phyloP scores from a whole-genome alignment of 1,140 invertebrate genomes.

The Zaprionus tsacasi region DNA sequence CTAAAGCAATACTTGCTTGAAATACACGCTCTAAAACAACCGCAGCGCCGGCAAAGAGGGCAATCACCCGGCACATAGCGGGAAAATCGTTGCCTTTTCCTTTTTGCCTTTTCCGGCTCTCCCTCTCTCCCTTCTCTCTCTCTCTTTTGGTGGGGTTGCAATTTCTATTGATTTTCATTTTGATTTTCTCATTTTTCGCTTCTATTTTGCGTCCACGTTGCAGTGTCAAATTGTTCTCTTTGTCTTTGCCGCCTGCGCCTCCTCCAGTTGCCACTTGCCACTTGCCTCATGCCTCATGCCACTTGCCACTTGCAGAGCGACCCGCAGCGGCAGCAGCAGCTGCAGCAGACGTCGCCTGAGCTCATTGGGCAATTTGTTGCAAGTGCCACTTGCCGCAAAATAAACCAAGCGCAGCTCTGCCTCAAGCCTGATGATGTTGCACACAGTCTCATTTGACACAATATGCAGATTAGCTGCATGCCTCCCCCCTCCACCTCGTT shows the following conservation, averaged over 20 bases:
- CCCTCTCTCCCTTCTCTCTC: too few relatives aligned
- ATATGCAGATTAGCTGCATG: constrained; percentile 79
- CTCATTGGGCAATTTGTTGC: constrained; percentile 66
- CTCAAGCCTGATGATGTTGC: neutral
- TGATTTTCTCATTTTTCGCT: constrained; percentile 25
- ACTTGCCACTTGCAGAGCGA: constrained; percentile 30
- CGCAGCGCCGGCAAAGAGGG: constrained; percentile 74
- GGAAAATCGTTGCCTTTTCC: constrained; percentile 31
- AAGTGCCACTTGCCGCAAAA: constrained; percentile 52
- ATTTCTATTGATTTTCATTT: constrained; percentile 78
- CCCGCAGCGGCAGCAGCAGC: constrained; percentile 53
- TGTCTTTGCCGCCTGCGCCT: constrained; percentile 44
- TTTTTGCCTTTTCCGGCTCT: constrained; percentile 18
- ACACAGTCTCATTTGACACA: constrained; percentile 53
- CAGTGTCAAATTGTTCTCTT: constrained; percentile 52
- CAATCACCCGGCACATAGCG: constrained; percentile 68
- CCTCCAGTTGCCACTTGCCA: neutral
- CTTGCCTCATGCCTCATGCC: constrained; percentile 18
- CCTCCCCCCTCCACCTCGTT: constrained; percentile 26
- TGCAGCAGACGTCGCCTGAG: constrained; percentile 28
- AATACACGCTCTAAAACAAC: constrained; percentile 47
- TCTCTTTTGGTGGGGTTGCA: constrained; percentile 67
- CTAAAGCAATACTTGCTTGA: constrained; percentile 33
- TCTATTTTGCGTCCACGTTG: neutral
- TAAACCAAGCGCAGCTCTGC: neutral